Conservation (phyloP, 2,113 vertebrate species). For the Glareola pratincola region DNA sequence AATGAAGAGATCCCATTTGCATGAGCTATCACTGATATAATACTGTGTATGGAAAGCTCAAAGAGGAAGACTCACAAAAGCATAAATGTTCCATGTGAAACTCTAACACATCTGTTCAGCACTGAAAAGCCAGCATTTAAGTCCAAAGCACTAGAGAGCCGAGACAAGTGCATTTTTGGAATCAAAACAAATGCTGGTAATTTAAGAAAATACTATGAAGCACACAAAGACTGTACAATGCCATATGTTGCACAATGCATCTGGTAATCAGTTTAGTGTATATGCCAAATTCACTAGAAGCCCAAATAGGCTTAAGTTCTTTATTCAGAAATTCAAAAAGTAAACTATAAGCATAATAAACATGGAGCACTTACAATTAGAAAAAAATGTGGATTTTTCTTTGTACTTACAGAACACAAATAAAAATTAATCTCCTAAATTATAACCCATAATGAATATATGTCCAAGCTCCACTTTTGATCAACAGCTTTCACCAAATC, state of each 20-base stretch:
- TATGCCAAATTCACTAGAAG: constrained; percentile 1
- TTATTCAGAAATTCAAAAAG: constrained; percentile 13
- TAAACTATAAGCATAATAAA: constrained; percentile 15
- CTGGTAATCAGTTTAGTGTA: constrained; percentile 15
- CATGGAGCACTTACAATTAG: not conserved
- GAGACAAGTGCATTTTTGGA: constrained; percentile 50
- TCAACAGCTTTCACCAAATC: not conserved
- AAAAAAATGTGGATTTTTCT: not conserved
- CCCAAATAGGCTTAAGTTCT: constrained; percentile 8
- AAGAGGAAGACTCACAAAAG: constrained; percentile 13
- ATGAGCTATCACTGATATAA: not conserved
- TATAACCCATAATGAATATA: not conserved
- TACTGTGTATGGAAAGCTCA: not conserved
- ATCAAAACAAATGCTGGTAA: constrained; percentile 55
- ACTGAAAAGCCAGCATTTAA: constrained; percentile 49
- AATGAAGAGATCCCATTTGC: not conserved
- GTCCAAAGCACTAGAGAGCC: constrained; percentile 33
- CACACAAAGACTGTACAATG: constrained; percentile 37
- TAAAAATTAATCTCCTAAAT: constrained; percentile 20
- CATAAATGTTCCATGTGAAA: constrained; percentile 11
- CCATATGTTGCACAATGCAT: constrained; percentile 49
- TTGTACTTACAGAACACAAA: not conserved
- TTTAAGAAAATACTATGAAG: constrained; percentile 57
- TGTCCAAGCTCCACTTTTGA: constrained; percentile 12
- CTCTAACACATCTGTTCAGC: constrained; percentile 48